phyloP scores from a whole-genome alignment of 2,113 vertebrate genomes.

The Sus scrofa region T2T-Sscrofa CM000818.6:70529501-70530000 shows the following conservation, averaged over 20 bases:
- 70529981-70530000: not conserved
- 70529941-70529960: not conserved
- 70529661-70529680: not conserved
- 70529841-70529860: not conserved
- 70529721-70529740: not conserved
- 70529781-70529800: not conserved
- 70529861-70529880: not conserved
- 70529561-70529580: not conserved
- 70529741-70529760: not conserved
- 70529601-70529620: not conserved
- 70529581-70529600: not conserved
- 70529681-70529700: not conserved
- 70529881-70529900: conserved; percentile 2
- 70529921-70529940: not conserved
- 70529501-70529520: conserved; percentile 27
- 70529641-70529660: not conserved
- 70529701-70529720: not conserved
- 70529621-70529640: not conserved
- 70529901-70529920: not conserved
- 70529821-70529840: conserved; percentile 9
- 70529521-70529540: not conserved
- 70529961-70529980: not conserved
- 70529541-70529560: not conserved
- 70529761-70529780: not conserved
- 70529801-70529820: not conserved